Evolutionary conservation across 2,113 vertebrate genomes (phyloP), one percentile per base, ranked within the genome.

Genomic region (Meleagris gallopavo): DNA sequence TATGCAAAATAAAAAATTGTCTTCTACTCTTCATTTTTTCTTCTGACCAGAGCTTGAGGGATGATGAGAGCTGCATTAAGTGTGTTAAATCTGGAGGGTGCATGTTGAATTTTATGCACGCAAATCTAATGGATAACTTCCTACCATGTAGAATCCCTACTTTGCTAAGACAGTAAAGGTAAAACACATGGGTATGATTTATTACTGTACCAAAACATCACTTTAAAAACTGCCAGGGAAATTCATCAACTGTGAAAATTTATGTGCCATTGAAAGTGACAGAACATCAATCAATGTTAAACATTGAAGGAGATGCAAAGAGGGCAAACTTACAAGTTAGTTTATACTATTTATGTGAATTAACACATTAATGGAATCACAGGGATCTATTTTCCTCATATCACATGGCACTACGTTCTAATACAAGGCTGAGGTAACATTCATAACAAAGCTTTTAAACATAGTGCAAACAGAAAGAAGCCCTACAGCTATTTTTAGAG

Each of bases 31-130:
- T 55, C 9, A 24, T 61, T 60, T 34, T 30, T 57, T 73, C 65
- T 17, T 32, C 5, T 8, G 25, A 64, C 18, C n/a, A 46, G 25
- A 46, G 36, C 60, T 74, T 74, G 43, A 64, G 8, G 17, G 14
- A 66, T 19, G 43, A 25, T 29, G 40, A 17, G 58, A 40, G n/a
- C 29, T 16, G 8, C 17, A 21, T 22, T 8, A 57, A 70, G 13
- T 6, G 17, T 36, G 62, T 64, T 80, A 40, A 13, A 50, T 43
- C 30, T 38, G 57, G 43, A 65, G n/a, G 61, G 34, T 48, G n/a
- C 34, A 21, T 1, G 17, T 1, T 50, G n/a, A 55, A 43, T 11
- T 48, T 61, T 32, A 55, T 0, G 1, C 16, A 10, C 9, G 5
- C 30, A 79, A 34, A 83, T 61, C 32, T 10, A 48, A 70, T 3